Conservation (phyloP, 1,140 invertebrate species). For the Rhyacophila brunnea region DNA sequence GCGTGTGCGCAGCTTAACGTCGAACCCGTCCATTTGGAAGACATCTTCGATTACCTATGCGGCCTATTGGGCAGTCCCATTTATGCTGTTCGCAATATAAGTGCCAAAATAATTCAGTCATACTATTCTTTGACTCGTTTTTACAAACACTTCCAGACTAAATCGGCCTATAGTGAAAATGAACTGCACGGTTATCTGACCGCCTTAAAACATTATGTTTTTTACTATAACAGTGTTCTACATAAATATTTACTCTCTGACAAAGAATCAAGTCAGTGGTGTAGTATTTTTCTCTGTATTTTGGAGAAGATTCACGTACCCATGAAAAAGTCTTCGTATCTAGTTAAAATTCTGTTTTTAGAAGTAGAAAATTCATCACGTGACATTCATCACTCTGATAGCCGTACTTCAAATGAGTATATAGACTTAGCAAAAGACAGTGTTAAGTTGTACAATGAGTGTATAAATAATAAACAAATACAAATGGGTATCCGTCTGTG, state of each 20-base stretch:
- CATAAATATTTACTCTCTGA: conserved; percentile 18
- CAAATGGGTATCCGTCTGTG: conserved; percentile 21
- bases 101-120: conserved; percentile 41
- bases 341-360: conserved; percentile 21
- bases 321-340: conserved; percentile 17
- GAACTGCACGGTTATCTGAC: conserved; percentile 44
- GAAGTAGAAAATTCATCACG: conserved; percentile 2
- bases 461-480: conserved; percentile 3
- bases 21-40: conserved; percentile 13
- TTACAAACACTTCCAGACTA: conserved; percentile 15
- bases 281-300: conserved; percentile 1
- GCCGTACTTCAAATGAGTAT: neutral
- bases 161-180: conserved; percentile 39
- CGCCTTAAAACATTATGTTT: conserved; percentile 35
- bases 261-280: neutral
- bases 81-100: conserved; percentile 44
- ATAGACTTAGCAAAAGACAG: neutral
- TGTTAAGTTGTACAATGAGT: neutral
- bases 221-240: conserved; percentile 13
- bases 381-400: conserved; percentile 1
- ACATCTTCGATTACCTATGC: conserved; percentile 38
- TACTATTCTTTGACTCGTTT: conserved; percentile 17
- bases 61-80: conserved; percentile 46
- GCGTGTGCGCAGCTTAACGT: conserved; percentile 2
- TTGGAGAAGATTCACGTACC: conserved; percentile 4